Base-by-base conservation (phyloP, 2,113 vertebrate genomes). In the Alces alces region DNA sequence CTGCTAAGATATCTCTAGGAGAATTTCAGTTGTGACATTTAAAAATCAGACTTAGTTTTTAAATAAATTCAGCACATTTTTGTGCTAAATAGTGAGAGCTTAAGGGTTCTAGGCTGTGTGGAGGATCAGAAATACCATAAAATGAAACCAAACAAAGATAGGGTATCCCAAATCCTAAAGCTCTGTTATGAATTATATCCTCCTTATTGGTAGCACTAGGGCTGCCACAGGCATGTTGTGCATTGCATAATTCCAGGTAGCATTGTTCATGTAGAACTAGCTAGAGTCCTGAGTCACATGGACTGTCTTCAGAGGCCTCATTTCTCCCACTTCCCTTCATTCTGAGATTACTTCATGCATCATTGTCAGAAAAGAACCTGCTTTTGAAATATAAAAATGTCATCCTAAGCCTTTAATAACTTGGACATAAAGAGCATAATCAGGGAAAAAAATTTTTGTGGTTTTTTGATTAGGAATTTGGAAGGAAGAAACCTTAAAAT, bases 401-500 rank as follows among this genome's bases (percentile, higher is more conserved):
- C 15, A 19, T 92, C 58, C 8, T 85, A 93, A 88, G n/a, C 76
- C 52, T 64, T 55, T 57, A 78, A 39, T 61, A 52, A 64, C 80
- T 39, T 93, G 52, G 54, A 45, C 54, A 82, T 91, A 60, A 95
- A 92, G 54, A 93, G 57, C 21, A 58, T 93, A 84, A 89, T 25
- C 52, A 80, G n/a, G 19, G 61, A 79, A 83, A 84, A 45, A 58
- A 12, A n/a, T 14, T 8, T 8, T 3, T 33, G 1, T 47, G 25
- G 78, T 3, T 55, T 64, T 86, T 94, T 92, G 52, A 82, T 82
- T 66, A 90, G 36, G 39, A 86, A 83, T 90, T 90, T 95, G 19
- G n/a, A 94, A 84, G 25, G 54, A 95, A 47, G 45, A 82, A 96
- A 91, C 57, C 61, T 96, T 27, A 95, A 94, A 93, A 90, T 87